Evolutionary conservation across 2,113 vertebrate genomes (phyloP), one percentile per base, ranked within the genome.

Genomic region (Toxostoma redivivum): DNA sequence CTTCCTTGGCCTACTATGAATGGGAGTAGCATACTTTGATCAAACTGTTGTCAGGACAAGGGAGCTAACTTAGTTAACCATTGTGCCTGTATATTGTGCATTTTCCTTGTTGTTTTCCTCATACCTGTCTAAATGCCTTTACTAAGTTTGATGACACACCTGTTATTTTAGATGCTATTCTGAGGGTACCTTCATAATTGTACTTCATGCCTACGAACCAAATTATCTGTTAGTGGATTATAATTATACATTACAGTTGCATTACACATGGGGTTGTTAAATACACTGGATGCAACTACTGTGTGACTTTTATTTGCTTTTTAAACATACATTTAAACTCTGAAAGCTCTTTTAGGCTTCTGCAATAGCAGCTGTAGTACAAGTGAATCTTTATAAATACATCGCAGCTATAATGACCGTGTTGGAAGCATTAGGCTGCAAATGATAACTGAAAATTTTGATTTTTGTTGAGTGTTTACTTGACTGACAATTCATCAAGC

Each of bases 401-500:
- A 28, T 73, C 21, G 19, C 17, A 66, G 45, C 4, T 58, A 0
- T 48, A 48, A 19, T n/a, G 48, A 65, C 15, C 0, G 0, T 23
- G 24, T 57, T 92, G 42, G 62, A 87, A 70, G 8, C 16, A 38
- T 47, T 74, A 40, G 27, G 10, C 22, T 87, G 25, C 57, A 61
- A n/a, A 53, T 35, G 10, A 25, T 24, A 64, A 71, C 28, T 7
- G 5, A 77, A 88, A 92, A 65, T 35, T 56, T 13, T 58, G 44
- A 4, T n/a, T 91, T 91, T 83, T 77, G 9, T 37, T 33, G 17
- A 33, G 23, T 67, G 3, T 58, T 73, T 51, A 37, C 15, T 9
- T 66, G 35, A 77, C 22, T 45, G 42, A 19, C 20, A 62, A 45
- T 0, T 70, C 13, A 7, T 50, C 42, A 70, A 66, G 45, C 25